Conservation (phyloP, 2,888 invertebrate genomes). For the Trichopoda pennipes region DNA sequence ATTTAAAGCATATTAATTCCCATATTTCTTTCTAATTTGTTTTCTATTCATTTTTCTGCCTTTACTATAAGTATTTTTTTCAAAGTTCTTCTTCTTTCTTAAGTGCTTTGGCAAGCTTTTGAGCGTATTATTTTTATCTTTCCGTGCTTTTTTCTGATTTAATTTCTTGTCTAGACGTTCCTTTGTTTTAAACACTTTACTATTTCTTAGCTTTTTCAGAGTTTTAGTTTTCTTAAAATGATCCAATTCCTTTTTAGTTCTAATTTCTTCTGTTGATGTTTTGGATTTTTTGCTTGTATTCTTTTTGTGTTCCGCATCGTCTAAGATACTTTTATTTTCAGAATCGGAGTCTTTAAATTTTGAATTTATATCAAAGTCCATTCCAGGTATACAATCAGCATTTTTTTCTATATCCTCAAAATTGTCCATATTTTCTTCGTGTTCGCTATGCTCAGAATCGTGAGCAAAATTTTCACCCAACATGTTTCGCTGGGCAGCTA, state of each 20-base stretch:
- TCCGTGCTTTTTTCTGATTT: slow-evolving; percentile 86
- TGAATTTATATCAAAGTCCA: slow-evolving; percentile 75
- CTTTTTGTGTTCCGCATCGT: slow-evolving; percentile 36
- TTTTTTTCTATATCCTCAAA: slow-evolving; percentile 71
- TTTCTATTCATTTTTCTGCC: slow-evolving; percentile 76
- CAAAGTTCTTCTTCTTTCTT: slow-evolving; percentile 75
- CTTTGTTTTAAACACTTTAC: slow-evolving; percentile 89
- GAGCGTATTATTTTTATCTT: slow-evolving; percentile 77
- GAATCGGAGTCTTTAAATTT: slow-evolving; percentile 38
- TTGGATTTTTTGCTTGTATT: slow-evolving; percentile 64
- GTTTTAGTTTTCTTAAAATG: slow-evolving; percentile 87
- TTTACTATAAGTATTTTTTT: slow-evolving; percentile 73
- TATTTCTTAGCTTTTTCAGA: slow-evolving; percentile 87
- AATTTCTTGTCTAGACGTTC: slow-evolving; percentile 86
- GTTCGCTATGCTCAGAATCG: slow-evolving; percentile 72
- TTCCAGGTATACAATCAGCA: slow-evolving; percentile 76
- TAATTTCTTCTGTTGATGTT: slow-evolving; percentile 54
- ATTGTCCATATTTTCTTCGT: slow-evolving; percentile 73
- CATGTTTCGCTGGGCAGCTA: slow-evolving; percentile 87
- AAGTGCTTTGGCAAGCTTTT: slow-evolving; percentile 78
- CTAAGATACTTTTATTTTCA: neutral
- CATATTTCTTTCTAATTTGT: slow-evolving; percentile 71
- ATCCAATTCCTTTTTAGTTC: slow-evolving; percentile 86
- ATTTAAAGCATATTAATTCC: slow-evolving; percentile 16
- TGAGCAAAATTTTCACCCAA: slow-evolving; percentile 86